Conservation (phyloP, 2,113 vertebrate species). For the Camelus dromedarius region DNA sequence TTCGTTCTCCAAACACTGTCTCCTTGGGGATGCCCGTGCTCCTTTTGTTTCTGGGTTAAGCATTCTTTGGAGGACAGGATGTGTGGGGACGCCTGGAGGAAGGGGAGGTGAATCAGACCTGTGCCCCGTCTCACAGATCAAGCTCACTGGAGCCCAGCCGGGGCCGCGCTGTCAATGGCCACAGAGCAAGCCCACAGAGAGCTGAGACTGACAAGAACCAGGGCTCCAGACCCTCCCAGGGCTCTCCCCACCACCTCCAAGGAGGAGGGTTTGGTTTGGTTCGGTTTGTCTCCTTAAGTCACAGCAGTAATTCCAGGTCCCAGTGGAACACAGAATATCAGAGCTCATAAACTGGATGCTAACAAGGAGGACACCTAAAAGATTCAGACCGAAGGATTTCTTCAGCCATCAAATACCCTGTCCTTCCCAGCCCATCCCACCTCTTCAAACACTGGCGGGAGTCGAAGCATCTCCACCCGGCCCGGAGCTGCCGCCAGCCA, state of each 20-base stretch:
- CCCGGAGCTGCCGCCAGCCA: not conserved
- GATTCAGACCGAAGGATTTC: not conserved
- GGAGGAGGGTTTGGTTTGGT: not conserved
- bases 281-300: not conserved
- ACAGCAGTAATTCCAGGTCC: not conserved
- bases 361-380: not conserved
- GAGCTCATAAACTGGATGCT: not conserved
- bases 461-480: fast-evolving
- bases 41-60: not conserved
- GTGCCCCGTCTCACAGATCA: fast-evolving
- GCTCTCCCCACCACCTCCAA: not conserved
- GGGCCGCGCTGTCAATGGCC: not conserved
- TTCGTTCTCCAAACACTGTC: not conserved
- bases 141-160: not conserved
- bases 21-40: fast-evolving
- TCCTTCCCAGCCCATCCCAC: not conserved
- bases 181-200: not conserved
- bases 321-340: not conserved
- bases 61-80: not conserved
- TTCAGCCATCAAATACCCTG: not conserved
- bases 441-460: fast-evolving
- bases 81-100: fast-evolving
- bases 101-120: not conserved
- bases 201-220: not conserved
- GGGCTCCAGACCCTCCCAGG: not conserved